Evolutionary conservation across 2,797 vertebrate genomes (phyloP), one percentile per base, ranked within the genome.

Genomic region (Chrysocyon brachyurus): DNA sequence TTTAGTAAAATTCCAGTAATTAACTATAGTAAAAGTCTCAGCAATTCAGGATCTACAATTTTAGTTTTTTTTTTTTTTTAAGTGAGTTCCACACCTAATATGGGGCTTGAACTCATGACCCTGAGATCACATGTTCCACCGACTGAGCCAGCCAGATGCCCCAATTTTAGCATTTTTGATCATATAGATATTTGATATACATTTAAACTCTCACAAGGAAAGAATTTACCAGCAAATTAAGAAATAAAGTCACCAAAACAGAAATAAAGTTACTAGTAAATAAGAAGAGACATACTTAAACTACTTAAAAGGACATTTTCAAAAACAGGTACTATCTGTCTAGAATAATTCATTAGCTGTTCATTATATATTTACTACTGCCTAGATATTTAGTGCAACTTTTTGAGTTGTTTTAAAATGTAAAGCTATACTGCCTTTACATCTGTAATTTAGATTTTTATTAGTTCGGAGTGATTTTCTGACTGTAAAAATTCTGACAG

Each of bases 1-100:
- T 26, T 89, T 10, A 57, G 95, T 87, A 87, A 96, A 83, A 90
- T 77, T 83, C 90, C 85, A 94, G 24, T 31, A 61, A 94, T 49
- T 33, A 78, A 94, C n/a, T 28, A 9, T 1, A 75, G 59, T 19
- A 73, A 92, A 88, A 57, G 52, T 22, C 59, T 88, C 61, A 46
- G 9, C 22, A 12, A 54, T 26, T 24, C 36, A 15, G 59, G 83
- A 85, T 59, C 66, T 26, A 78, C 2, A 1, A 40, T 56, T 64
- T 12, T 40, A 61, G 73, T 57, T 46, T 46, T 57, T 59, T 94
- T 16, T 40, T 72, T 72, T 24, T 12, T 12, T 12, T 17, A 64
- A 28, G 40, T 75, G 2, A 4, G 40, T 24, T 17, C 72, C 15
- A 28, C 72, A 75, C 72, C 72, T 40, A 75, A 16, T 2, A 14